These are phyloP conservation scores for Tapera naevia DNA, from an alignment of 2,797 vertebrate genomes.

Conservation along the genomic window DNA sequence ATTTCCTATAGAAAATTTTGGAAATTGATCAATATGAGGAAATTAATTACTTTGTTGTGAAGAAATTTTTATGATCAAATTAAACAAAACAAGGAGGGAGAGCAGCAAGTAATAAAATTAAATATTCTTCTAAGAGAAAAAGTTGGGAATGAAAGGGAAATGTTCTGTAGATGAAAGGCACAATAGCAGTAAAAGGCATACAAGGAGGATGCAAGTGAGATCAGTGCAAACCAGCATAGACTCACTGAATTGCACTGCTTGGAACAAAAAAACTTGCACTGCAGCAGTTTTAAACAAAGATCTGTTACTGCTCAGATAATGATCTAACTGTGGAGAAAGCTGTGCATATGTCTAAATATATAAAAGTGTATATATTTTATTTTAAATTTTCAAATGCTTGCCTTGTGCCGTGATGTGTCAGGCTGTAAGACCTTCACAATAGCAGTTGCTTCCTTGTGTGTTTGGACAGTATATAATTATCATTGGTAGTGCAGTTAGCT, in stretches of 20 bases:
- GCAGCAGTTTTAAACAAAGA: not conserved
- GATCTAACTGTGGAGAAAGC: not conserved
- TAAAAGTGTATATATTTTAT: not conserved
- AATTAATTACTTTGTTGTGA: not conserved
- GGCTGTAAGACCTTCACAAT: not conserved
- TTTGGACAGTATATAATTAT: not conserved
- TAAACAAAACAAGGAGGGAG: not conserved
- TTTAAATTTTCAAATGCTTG: not conserved
- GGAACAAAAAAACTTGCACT: not conserved
- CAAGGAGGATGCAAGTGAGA: not conserved
- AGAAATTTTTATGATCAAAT: not conserved
- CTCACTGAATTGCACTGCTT: not conserved
- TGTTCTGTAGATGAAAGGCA: not conserved
- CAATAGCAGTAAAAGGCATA: not conserved
- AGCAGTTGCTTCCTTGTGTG: not conserved
- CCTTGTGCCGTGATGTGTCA: not conserved
- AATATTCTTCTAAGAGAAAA: slow-evolving; percentile 3
- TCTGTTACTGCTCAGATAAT: not conserved
- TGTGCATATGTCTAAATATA: not conserved
- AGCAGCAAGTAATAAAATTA: not conserved
- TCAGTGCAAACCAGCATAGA: not conserved
- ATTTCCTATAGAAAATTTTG: not conserved
- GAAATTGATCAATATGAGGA: not conserved
- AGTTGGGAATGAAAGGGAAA: not conserved
- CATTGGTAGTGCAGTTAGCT: not conserved